A percentile compares a stretch with the other conserved stretches of the same genome.
phyloP scores from a whole-genome alignment of 2,797 vertebrate species.

The Aratinga solstitialis region DNA sequence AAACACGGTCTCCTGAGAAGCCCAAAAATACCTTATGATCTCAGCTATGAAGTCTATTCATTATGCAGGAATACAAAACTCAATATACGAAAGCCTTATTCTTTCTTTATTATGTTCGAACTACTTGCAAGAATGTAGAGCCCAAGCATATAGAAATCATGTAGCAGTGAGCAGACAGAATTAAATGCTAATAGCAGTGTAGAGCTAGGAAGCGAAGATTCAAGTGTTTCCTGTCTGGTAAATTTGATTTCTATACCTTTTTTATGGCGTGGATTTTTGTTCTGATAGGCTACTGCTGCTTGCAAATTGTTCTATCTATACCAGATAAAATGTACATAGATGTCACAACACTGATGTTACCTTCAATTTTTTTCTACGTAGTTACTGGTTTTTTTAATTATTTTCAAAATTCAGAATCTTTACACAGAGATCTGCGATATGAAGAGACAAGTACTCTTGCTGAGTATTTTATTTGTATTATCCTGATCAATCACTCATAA shows the following conservation, averaged over 20 bases:
- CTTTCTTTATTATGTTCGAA: not conserved
- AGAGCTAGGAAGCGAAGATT: not conserved
- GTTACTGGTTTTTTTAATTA: not conserved
- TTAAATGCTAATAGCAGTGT: not conserved
- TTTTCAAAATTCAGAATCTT: not conserved
- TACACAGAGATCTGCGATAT: not conserved
- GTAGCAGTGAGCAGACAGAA: not conserved
- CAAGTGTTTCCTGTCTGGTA: not conserved
- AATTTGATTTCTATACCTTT: not conserved
- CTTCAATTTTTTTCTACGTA: not conserved
- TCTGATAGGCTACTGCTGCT: not conserved
- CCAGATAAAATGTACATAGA: not conserved
- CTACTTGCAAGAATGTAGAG: not conserved
- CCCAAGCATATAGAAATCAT: not conserved
- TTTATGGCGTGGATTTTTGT: not conserved
- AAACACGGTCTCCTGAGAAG: not conserved
- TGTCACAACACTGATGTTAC: not conserved
- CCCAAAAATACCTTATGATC: not conserved
- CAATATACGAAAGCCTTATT: not conserved
- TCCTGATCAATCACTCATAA: not conserved
- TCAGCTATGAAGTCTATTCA: not conserved
- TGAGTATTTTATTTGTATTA: not conserved
- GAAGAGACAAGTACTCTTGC: not conserved
- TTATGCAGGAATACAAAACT: not conserved
- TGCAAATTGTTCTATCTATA: not conserved